Evolutionary conservation across 2,797 vertebrate genomes (phyloP), one percentile per base, ranked within the genome.

Genomic region (Rhadinocentrus ornatus): DNA sequence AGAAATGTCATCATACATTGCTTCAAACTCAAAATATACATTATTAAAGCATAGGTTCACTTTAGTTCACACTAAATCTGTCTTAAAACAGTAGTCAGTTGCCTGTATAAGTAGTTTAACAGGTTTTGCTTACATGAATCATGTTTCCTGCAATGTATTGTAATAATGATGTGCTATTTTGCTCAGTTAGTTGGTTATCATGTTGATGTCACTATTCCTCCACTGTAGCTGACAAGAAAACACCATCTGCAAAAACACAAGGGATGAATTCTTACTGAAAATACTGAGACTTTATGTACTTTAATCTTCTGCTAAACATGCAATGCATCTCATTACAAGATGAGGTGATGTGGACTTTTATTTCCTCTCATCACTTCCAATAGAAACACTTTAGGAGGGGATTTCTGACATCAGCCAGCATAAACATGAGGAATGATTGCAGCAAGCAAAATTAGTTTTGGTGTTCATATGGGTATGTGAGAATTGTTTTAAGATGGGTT

Each of bases 1-100:
- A 58, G 69, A 80, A 58, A 74, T 50, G 61, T 72, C 69, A 55
- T 60, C 71, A 46, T 44, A n/a, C 54, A 26, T 74, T 66, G 48
- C 64, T 59, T 72, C 62, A 62, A 58, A 80, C 37, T 82, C 37
- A 66, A 84, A 71, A 68, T 64, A 9, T 16, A 69, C 54, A 69
- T 54, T 74, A 57, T 56, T 53, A 31, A 63, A 64, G 34, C 39
- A 53, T 10, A 62, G 32, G 2, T 66, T 74, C 53, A 29, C 35
- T 32, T 32, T 32, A 1, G 8, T 32, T 32, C 31, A 32, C 31
- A 34, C 2, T 32, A 71, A 24, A 34, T 56, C 16, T 26, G 26
- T 64, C 26, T 60, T 46, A 15, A 66, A 76, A 37, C 35, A 48
- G 18, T 50, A 56, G 22, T 39, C 56, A 63, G 44, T n/a, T 65